Conservation (phyloP, 1,140 invertebrate species). For the Drosophila carrolli region DNA sequence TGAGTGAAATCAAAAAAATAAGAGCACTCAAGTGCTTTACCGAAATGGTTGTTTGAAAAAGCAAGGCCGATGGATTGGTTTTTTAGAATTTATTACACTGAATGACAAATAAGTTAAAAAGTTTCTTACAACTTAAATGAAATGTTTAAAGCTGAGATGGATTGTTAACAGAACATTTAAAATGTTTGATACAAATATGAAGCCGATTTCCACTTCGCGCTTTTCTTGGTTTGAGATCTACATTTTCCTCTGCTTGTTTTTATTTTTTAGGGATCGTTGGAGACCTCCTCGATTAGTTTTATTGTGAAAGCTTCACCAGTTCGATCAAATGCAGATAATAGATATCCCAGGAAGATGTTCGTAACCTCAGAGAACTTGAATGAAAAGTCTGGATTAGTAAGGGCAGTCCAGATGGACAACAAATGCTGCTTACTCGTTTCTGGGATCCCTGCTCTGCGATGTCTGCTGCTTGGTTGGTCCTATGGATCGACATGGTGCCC, state of each 20-base stretch:
- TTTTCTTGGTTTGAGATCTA: not conserved
- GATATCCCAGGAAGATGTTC: not conserved
- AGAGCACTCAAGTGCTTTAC: too few relatives aligned
- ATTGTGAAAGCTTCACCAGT: not conserved
- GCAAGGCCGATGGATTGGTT: not conserved
- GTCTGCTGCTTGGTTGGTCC: constrained; percentile 17
- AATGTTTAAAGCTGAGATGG: not conserved
- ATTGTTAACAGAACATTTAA: not conserved
- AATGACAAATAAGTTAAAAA: not conserved
- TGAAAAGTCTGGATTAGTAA: not conserved
- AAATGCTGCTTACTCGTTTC: constrained; percentile 2
- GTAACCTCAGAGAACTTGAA: constrained; percentile 8
- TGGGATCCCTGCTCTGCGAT: constrained; percentile 6
- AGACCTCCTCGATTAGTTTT: constrained; percentile 2
- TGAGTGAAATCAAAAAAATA: too few relatives aligned
- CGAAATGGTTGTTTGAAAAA: too few relatives aligned
- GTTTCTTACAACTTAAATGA: not conserved
- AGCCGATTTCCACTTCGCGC: not conserved
- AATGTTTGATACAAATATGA: not conserved
- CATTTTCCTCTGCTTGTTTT: not conserved
- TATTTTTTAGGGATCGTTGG: not conserved
- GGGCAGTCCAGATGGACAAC: too few relatives aligned
- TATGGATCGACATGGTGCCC: constrained; percentile 28
- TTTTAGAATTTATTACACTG: not conserved
- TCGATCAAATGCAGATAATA: not conserved